Base-by-base conservation (phyloP, 2,888 invertebrate genomes). In the Cryptocheilus praepositus region DNA sequence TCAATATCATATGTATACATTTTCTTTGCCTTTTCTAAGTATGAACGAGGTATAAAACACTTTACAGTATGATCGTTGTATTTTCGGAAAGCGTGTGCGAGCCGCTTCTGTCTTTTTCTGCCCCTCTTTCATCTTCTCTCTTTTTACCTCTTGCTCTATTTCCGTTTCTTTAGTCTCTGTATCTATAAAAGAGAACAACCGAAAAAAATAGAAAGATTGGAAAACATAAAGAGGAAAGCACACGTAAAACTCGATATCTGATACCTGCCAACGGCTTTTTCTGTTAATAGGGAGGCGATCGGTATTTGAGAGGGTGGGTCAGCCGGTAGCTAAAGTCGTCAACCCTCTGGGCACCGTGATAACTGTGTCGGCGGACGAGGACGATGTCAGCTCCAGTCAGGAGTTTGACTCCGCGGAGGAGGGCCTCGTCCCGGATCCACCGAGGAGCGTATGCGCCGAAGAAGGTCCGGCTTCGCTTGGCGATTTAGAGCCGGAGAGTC, bases 211-310 rank as follows among this genome's bases (percentile, higher is more conserved):
- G 49, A 49, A 19, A 3, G 8, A 49, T 5, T 49, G 8, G 11
- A 16, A 49, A 5, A 49, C 49, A 15, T 15, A 49, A 49, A 49
- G 18, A 49, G 16, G 18, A 49, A 49, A 64, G 61, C 64, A 56
- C 62, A 61, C 60, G 60, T 75, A 71, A 77, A 74, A 78, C 77
- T 77, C 80, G 81, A 80, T 84, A 85, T 83, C 36, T 88, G 88
- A 89, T 89, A 91, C 93, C 93, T 93, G 95, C 94, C 95, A 94
- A 94, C 94, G 95, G 95, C 94, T 95, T 92, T 93, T 92, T 92
- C 92, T 92, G 93, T 93, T 92, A 85, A 81, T 87, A 93, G 94
- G 94, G 93, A 93, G 92, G 90, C 90, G 89, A 89, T 85, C 88
- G 88, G 87, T 89, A 86, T 86, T 88, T 87, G 89, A 87, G 85